phyloP scores from a whole-genome alignment of 2,113 vertebrate genomes.

The Proteles cristata region DNA sequence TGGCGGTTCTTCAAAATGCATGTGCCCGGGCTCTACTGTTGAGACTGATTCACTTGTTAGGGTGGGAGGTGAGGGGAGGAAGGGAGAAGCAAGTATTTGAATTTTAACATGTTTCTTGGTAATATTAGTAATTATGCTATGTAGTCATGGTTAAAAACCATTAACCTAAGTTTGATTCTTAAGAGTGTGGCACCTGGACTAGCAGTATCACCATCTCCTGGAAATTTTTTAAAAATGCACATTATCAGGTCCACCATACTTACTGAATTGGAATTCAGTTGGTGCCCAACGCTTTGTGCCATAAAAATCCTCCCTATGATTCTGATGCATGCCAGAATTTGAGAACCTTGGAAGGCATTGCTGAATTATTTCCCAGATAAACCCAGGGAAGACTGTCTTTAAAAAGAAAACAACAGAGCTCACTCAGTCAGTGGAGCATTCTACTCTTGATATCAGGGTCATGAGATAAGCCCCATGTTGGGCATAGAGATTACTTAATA shows the following conservation, averaged over 20 bases:
- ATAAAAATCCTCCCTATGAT: background rate
- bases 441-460: background rate
- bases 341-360: background rate
- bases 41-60: background rate
- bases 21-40: background rate
- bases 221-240: conserved; percentile 10
- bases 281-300: background rate
- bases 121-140: background rate
- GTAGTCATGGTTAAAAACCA: background rate
- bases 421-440: background rate
- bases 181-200: background rate
- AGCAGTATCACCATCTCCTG: background rate
- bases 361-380: background rate
- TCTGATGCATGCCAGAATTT: background rate
- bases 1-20: background rate
- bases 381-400: background rate
- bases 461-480: background rate
- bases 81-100: background rate
- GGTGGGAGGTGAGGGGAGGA: background rate
- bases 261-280: background rate
- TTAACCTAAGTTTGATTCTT: conserved; percentile 1
- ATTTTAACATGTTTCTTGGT: background rate
- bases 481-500: background rate
- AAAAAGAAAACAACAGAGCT: background rate
- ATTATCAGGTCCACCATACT: background rate